These are phyloP conservation scores for Esox lucius DNA, from an alignment of 2,797 vertebrate genomes.

Conservation along the genomic window DNA sequence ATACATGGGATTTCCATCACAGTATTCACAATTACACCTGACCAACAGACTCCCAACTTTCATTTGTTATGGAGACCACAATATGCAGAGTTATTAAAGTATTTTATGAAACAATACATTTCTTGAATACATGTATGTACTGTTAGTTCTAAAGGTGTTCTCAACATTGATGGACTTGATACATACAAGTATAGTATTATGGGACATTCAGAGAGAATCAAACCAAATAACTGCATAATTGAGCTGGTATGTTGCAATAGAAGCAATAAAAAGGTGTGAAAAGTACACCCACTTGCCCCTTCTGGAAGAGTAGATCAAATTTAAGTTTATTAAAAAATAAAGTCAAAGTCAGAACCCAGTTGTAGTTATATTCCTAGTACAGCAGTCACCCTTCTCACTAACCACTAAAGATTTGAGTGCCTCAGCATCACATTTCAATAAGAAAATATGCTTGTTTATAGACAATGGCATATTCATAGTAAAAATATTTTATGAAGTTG, in stretches of 20 bases:
- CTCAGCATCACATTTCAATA: background rate
- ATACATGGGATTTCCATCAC: too few species aligned
- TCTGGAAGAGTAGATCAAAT: background rate
- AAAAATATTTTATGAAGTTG: background rate
- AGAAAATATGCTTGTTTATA: background rate
- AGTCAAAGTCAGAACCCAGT: background rate
- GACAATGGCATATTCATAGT: background rate
- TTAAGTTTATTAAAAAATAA: background rate
- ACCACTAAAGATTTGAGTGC: background rate
- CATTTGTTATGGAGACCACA: background rate
- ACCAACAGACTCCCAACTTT: background rate
- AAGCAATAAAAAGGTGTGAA: background rate
- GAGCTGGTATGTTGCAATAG: background rate
- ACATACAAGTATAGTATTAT: background rate
- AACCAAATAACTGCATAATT: background rate
- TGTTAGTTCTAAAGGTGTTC: background rate
- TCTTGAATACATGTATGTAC: background rate
- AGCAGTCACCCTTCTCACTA: background rate
- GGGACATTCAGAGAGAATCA: background rate
- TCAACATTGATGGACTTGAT: background rate
- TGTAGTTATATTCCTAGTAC: background rate
- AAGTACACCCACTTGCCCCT: background rate
- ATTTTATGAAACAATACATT: conserved; percentile 6
- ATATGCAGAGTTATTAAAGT: background rate
- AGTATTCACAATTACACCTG: background rate